Evolutionary conservation across 2,113 vertebrate species (phyloP).

Genomic region (Semicossyphus pulcher): DNA sequence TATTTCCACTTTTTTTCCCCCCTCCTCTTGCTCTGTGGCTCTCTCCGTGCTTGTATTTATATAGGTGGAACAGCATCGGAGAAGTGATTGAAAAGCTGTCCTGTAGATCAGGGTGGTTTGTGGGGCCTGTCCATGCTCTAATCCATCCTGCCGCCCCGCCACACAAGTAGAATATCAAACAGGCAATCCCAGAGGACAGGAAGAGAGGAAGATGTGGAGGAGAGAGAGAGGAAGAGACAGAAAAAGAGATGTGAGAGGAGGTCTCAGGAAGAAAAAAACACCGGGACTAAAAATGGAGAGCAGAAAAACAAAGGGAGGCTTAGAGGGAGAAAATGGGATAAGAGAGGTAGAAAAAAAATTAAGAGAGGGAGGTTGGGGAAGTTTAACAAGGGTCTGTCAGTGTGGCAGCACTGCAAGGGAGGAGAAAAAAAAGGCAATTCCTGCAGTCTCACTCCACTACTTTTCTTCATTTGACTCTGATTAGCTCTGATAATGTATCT

Average conservation of each 20-base stretch:
- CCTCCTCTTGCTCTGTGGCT: slow-evolving; percentile 22
- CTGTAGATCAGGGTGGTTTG: slow-evolving; percentile 83
- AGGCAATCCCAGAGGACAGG: slow-evolving; percentile 71
- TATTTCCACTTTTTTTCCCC: slow-evolving; percentile 29
- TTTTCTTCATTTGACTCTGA: slow-evolving; percentile 93
- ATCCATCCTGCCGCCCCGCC: slow-evolving; percentile 85
- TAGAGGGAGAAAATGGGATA: slow-evolving; percentile 22
- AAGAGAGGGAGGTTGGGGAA: slow-evolving; percentile 23
- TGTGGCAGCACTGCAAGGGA: slow-evolving; percentile 45
- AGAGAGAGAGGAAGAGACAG: slow-evolving; percentile 47
- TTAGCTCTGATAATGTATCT: slow-evolving; percentile 93
- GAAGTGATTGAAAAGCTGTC: slow-evolving; percentile 88
- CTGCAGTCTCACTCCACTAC: slow-evolving; percentile 88
- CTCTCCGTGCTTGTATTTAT: slow-evolving; percentile 73
- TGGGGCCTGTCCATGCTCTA: slow-evolving; percentile 90
- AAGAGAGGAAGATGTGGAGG: slow-evolving; percentile 68
- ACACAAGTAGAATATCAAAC: slow-evolving; percentile 87
- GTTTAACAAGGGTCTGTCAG: slow-evolving; percentile 31
- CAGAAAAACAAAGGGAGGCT: slow-evolving; percentile 32
- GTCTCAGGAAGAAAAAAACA: slow-evolving; percentile 44
- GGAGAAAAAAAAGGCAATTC: slow-evolving; percentile 86
- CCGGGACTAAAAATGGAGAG: slow-evolving; percentile 41
- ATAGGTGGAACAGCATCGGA: slow-evolving; percentile 74
- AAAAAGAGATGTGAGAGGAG: slow-evolving; percentile 46
- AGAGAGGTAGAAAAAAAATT: slow-evolving; percentile 11